Percentiles rank a stretch among this genome's conserved stretches.
Conservation (phyloP, 2,113 vertebrate species). For the Siniperca knerii region DNA sequence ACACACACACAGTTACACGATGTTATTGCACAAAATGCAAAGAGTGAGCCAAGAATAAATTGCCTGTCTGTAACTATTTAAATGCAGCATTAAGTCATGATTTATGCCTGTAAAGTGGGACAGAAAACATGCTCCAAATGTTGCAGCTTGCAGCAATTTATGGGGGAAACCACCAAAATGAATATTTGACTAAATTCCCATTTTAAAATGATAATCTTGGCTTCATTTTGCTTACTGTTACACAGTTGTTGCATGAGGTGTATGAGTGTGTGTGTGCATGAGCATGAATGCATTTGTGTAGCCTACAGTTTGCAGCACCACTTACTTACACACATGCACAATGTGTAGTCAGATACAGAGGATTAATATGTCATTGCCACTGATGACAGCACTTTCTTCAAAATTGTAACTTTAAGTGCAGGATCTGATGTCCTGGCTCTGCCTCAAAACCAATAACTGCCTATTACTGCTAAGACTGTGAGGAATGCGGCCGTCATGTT, state of each 20-base stretch:
- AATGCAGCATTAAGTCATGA: conserved; percentile 80
- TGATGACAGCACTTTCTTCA: conserved; percentile 36
- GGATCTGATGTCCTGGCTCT: conserved; percentile 42
- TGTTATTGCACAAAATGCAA: conserved; percentile 63
- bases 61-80: conserved; percentile 86
- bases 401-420: conserved; percentile 34
- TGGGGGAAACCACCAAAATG: conserved; percentile 78
- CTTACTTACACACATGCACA: not conserved
- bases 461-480: conserved; percentile 20
- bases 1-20: conserved; percentile 44
- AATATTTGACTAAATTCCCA: conserved; percentile 81
- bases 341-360: conserved; percentile 17
- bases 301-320: not conserved
- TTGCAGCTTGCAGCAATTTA: conserved; percentile 83
- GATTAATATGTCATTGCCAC: conserved; percentile 56
- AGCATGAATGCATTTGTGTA: conserved; percentile 4
- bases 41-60: conserved; percentile 82
- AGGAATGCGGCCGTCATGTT: conserved; percentile 63
- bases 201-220: conserved; percentile 74
- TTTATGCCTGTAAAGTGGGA: conserved; percentile 78
- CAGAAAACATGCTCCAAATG: conserved; percentile 81
- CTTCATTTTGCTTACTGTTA: conserved; percentile 60
- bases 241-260: conserved; percentile 34
- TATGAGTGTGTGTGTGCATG: not conserved
- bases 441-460: conserved; percentile 44